These are phyloP conservation scores for Heliconius ismenius DNA, from an alignment of 2,888 invertebrate species.

Conservation along the genomic window DNA sequence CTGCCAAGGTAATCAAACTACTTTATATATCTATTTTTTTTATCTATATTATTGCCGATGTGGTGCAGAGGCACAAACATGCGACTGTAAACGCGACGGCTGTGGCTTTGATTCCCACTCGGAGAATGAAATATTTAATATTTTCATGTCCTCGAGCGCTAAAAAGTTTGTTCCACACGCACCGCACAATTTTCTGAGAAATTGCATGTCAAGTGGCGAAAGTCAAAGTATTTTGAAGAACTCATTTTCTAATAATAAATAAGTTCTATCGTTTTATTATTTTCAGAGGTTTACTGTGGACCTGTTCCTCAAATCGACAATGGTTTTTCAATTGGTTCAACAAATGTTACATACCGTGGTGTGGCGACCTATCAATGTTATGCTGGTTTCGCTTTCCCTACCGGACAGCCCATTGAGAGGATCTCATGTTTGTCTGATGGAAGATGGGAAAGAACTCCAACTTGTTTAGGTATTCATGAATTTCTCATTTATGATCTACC, in stretches of 20 bases:
- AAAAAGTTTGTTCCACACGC: too few species aligned
- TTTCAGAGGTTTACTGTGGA: constrained; percentile 94
- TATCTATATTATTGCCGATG: too few species aligned
- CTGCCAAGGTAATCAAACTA: constrained; percentile 88
- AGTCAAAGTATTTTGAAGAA: neutral
- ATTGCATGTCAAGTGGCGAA: neutral
- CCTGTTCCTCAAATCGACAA: constrained; percentile 99
- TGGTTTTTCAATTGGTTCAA: constrained; percentile 97
- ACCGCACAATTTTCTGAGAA: neutral
- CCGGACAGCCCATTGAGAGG: constrained; percentile 92
- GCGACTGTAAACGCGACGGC: neutral
- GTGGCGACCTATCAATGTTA: constrained; percentile 98
- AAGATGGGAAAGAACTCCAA: constrained; percentile 95
- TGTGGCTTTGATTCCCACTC: neutral
- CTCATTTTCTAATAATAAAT: neutral
- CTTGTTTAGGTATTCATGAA: constrained; percentile 86
- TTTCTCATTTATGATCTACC: neutral
- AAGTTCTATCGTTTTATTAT: neutral
- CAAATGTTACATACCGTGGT: constrained; percentile 96
- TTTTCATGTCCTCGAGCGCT: neutral
- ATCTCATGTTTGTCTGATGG: constrained; percentile 95
- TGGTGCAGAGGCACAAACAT: too few species aligned
- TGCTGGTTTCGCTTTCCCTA: constrained; percentile 96
- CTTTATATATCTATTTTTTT: too few species aligned
- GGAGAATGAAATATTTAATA: neutral